Conservation (phyloP, 2,113 vertebrate species). For the Xenopus tropicalis region DNA sequence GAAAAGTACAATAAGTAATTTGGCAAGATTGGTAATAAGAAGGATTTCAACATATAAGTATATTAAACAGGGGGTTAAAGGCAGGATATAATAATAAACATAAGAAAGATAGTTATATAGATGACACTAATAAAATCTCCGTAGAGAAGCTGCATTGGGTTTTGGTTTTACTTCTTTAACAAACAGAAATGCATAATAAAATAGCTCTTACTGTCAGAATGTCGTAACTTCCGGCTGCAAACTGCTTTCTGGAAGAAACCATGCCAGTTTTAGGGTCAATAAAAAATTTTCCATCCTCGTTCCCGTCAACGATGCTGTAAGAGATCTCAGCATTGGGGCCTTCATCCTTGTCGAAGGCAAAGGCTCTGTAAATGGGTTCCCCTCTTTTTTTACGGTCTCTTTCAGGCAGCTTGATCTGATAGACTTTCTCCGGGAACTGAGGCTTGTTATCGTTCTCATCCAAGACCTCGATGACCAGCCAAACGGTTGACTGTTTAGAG, state of each 20-base stretch:
- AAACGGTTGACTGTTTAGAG: slow-evolving; percentile 80
- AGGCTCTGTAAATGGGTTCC: slow-evolving; percentile 89
- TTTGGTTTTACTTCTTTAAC: too few species aligned
- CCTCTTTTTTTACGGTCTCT: slow-evolving; percentile 86
- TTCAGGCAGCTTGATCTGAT: slow-evolving; percentile 89
- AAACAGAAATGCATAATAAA: background rate
- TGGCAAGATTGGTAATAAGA: too few species aligned
- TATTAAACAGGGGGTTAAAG: too few species aligned
- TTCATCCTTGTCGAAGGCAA: slow-evolving; percentile 88
- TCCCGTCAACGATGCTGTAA: slow-evolving; percentile 90
- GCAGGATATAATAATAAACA: too few species aligned
- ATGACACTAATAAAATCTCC: too few species aligned
- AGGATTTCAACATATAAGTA: too few species aligned
- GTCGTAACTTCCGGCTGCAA: slow-evolving; percentile 87
- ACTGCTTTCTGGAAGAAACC: slow-evolving; percentile 92
- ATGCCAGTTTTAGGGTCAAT: slow-evolving; percentile 94
- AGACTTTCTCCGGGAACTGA: slow-evolving; percentile 89
- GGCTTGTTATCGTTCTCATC: slow-evolving; percentile 98
- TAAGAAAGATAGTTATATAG: too few species aligned
- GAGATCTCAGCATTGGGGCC: slow-evolving; percentile 91
- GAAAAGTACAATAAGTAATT: too few species aligned
- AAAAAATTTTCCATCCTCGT: slow-evolving; percentile 91
- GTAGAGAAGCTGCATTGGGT: too few species aligned
- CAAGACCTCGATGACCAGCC: slow-evolving; percentile 87
- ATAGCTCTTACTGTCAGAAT: slow-evolving; percentile 84